These are phyloP conservation scores for Hypselothyrea guttata DNA, from an alignment of 2,888 invertebrate genomes.

Conservation along the genomic window DNA sequence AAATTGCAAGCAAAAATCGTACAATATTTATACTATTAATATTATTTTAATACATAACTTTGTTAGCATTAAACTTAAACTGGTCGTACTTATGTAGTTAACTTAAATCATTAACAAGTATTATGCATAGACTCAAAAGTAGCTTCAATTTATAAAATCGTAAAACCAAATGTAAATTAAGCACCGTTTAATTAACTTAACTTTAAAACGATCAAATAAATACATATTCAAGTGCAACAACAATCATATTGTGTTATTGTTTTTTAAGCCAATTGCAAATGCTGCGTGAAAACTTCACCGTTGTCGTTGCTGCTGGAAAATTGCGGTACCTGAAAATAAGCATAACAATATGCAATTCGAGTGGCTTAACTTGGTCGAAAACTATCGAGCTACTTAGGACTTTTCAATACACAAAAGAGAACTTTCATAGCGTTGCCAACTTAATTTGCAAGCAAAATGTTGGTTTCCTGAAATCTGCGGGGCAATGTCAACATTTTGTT, in stretches of 20 bases:
- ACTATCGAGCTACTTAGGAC: conserved; percentile 35
- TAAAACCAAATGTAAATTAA: conserved; percentile 1
- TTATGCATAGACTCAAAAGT: conserved; percentile 15
- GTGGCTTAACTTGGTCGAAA: too few species aligned
- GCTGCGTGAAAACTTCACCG: too few species aligned
- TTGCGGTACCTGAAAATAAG: conserved; percentile 35
- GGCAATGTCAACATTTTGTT: conserved; percentile 58
- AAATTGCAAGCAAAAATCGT: too few species aligned
- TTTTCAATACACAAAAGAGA: conserved; percentile 26
- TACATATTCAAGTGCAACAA: conserved; percentile 18
- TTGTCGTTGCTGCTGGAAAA: conserved; percentile 20
- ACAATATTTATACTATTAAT: too few species aligned
- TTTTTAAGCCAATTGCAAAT: conserved; percentile 28
- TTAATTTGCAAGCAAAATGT: conserved; percentile 38
- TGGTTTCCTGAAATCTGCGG: conserved; percentile 22
- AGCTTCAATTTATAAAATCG: neutral
- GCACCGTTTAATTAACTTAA: conserved; percentile 10
- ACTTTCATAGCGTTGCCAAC: conserved; percentile 47
- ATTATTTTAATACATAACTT: too few species aligned
- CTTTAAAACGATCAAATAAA: conserved; percentile 7
- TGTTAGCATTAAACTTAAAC: too few species aligned
- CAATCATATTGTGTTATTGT: conserved; percentile 12
- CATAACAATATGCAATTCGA: conserved; percentile 41
- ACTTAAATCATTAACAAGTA: conserved; percentile 31
- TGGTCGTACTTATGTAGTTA: too few species aligned